Conservation (phyloP, 2,888 invertebrate genomes). For the Caenorhabditis imperialis region DNA sequence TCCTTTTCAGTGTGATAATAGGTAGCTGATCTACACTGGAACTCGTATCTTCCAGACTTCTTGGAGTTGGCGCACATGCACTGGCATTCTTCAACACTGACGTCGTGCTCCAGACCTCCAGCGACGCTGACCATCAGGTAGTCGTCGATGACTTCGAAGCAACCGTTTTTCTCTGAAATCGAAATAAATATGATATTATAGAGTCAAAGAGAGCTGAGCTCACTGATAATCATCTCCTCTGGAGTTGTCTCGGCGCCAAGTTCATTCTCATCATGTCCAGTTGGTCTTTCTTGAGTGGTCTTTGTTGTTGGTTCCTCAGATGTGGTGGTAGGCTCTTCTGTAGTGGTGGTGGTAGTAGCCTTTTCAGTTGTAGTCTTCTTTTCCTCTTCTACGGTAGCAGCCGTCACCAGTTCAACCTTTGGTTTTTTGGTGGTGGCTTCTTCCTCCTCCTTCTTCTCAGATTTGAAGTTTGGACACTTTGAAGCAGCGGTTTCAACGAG, state of each 20-base stretch:
- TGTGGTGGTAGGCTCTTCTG: constrained; percentile 14
- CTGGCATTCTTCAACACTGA: constrained; percentile 75
- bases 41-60: constrained; percentile 73
- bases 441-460: constrained; percentile 8
- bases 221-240: constrained; percentile 40
- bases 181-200: not conserved
- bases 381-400: constrained; percentile 32
- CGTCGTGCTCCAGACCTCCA: constrained; percentile 75
- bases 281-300: constrained; percentile 11
- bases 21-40: constrained; percentile 77
- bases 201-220: constrained; percentile 4
- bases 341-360: constrained; percentile 29
- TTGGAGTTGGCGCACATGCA: constrained; percentile 77
- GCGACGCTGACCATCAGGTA: constrained; percentile 72
- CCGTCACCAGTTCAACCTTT: constrained; percentile 26
- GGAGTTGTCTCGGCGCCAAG: constrained; percentile 12
- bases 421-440: constrained; percentile 26
- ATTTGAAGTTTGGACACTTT: constrained; percentile 55
- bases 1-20: constrained; percentile 76
- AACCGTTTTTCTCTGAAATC: constrained; percentile 51
- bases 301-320: constrained; percentile 11
- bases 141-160: constrained; percentile 69
- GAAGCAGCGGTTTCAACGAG: constrained; percentile 54
- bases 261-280: constrained; percentile 35
- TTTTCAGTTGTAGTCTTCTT: constrained; percentile 10